These are phyloP conservation scores for Cyprinodon tularosa DNA, from an alignment of 2,113 vertebrate species.

Conservation along the genomic window DNA sequence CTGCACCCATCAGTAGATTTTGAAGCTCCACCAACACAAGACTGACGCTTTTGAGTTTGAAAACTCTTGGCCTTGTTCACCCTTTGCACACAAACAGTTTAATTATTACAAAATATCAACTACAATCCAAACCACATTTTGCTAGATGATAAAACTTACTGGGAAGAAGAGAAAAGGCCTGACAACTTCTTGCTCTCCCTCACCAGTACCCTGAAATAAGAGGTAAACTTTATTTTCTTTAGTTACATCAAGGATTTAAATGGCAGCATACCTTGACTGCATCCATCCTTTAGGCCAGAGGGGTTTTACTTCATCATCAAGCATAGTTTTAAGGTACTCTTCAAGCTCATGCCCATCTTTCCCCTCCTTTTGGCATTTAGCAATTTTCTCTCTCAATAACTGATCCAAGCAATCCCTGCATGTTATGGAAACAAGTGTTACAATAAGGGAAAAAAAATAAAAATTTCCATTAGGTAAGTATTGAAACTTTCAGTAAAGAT, in stretches of 20 bases:
- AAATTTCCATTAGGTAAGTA: accelerated
- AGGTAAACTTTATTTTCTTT: neutral
- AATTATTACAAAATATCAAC: neutral
- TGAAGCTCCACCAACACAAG: neutral
- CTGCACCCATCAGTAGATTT: slow-evolving; percentile 19
- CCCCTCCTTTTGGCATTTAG: slow-evolving; percentile 80
- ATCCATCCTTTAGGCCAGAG: slow-evolving; percentile 99
- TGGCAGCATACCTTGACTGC: slow-evolving; percentile 85
- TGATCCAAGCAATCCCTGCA: slow-evolving; percentile 86
- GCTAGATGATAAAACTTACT: slow-evolving; percentile 78
- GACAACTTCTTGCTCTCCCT: slow-evolving; percentile 87
- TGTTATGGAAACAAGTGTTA: neutral
- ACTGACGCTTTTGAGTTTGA: slow-evolving; percentile 39
- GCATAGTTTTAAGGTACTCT: slow-evolving; percentile 88
- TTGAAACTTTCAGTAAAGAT: neutral
- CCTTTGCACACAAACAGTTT: slow-evolving; percentile 32
- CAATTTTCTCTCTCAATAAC: slow-evolving; percentile 86
- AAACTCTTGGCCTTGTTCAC: slow-evolving; percentile 48
- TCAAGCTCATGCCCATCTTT: slow-evolving; percentile 83
- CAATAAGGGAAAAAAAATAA: neutral
- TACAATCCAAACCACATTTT: neutral
- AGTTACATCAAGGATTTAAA: neutral
- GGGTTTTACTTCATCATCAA: slow-evolving; percentile 89
- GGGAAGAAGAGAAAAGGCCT: slow-evolving; percentile 77
- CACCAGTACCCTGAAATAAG: slow-evolving; percentile 81